These are phyloP conservation scores for Salvelinus sp. DNA, from an alignment of 2,113 vertebrate genomes.

Conservation along the genomic window DNA sequence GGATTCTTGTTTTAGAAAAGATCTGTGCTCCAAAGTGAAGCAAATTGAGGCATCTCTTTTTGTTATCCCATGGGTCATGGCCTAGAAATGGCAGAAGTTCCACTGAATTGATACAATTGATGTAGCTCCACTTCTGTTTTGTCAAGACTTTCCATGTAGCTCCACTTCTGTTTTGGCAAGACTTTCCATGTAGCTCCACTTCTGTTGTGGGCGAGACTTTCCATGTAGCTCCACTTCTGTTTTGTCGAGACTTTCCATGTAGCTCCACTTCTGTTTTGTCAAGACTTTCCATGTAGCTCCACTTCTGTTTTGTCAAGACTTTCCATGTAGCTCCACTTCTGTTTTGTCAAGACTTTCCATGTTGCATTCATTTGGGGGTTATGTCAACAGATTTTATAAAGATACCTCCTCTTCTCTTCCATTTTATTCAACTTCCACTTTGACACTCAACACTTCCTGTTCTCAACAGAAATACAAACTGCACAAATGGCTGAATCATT, in stretches of 20 bases:
- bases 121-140: constrained; percentile 9
- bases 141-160: neutral
- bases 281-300: constrained; percentile 4
- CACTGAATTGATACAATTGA: constrained; percentile 17
- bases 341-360: neutral
- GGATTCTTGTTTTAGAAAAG: too few relatives aligned
- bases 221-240: too few relatives aligned
- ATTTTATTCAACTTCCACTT: too few relatives aligned
- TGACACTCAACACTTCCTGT: neutral
- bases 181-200: constrained; percentile 5
- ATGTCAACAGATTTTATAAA: too few relatives aligned
- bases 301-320: neutral
- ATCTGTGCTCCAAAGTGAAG: too few relatives aligned
- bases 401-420: too few relatives aligned
- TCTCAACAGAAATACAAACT: neutral
- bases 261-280: constrained; percentile 6
- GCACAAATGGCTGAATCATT: neutral
- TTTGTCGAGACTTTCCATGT: neutral
- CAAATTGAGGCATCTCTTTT: neutral
- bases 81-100: neutral
- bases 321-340: neutral
- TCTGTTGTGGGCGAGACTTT: too few relatives aligned
- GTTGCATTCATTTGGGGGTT: neutral
- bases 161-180: neutral
- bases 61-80: constrained; percentile 12